Evolutionary conservation across 2,888 invertebrate species (phyloP).

Genomic region (Miltochrista miniata): DNA sequence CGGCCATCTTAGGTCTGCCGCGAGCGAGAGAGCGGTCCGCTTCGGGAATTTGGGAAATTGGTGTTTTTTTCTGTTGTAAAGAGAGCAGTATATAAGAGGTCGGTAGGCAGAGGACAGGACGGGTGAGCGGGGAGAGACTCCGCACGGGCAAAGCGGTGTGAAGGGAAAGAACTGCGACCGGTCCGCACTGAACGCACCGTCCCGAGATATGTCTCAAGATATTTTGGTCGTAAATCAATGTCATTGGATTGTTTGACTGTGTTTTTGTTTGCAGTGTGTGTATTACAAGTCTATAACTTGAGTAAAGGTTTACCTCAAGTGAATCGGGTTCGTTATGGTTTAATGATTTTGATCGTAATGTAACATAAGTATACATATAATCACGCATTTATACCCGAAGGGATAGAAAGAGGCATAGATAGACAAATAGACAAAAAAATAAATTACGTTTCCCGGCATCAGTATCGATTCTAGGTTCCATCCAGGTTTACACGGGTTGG

Average conservation of each 20-base stretch:
- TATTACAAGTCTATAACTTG: too few species aligned
- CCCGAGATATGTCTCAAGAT: constrained; percentile 56
- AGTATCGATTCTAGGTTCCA: too few species aligned
- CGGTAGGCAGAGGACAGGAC: constrained; percentile 75
- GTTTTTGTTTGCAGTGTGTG: too few species aligned
- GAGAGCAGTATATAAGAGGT: constrained; percentile 83
- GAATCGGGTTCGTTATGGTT: too few species aligned
- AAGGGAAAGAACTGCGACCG: constrained; percentile 77
- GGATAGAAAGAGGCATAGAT: too few species aligned
- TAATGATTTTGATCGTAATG: too few species aligned
- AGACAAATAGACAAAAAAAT: too few species aligned
- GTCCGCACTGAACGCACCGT: constrained; percentile 34
- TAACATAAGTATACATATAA: too few species aligned
- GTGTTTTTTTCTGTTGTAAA: constrained; percentile 82
- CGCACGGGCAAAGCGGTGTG: constrained; percentile 80
- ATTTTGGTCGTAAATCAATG: constrained; percentile 44
- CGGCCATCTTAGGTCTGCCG: constrained; percentile 81
- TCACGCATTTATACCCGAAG: too few species aligned
- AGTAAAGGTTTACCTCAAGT: too few species aligned
- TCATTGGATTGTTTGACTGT: constrained; percentile 7
- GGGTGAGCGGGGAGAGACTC: constrained; percentile 65
- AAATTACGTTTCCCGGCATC: too few species aligned
- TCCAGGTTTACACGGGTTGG: too few species aligned
- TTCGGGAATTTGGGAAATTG: constrained; percentile 82
- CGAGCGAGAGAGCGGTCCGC: constrained; percentile 79